A percentile compares a stretch with the other conserved stretches of the same genome.
Evolutionary conservation across 2,113 vertebrate genomes (phyloP).

Genomic region (Shinisaurus crocodilurus): DNA sequence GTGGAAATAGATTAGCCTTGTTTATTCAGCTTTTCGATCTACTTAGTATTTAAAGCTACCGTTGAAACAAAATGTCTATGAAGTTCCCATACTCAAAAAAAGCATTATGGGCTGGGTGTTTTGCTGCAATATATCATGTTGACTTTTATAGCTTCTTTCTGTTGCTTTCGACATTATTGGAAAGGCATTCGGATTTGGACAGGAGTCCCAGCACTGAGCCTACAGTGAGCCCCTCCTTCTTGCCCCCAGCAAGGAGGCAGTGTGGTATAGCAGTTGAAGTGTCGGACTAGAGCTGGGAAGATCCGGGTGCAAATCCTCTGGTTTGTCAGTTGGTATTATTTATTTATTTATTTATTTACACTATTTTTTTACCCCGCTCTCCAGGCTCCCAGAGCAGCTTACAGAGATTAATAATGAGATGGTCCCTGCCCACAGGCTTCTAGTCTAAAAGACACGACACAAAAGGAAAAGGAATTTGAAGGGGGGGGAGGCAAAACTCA

Average conservation of each 20-base stretch:
- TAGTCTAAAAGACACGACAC: no score
- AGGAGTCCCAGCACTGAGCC: not conserved
- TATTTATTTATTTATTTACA: no score
- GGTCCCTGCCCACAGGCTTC: no score
- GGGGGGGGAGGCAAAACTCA: no score
- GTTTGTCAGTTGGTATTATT: not conserved
- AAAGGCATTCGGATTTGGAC: not conserved
- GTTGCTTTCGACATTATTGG: not conserved
- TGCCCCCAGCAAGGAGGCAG: not conserved
- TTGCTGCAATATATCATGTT: slow-evolving; percentile 6
- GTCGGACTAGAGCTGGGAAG: not conserved
- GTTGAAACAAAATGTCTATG: slow-evolving; percentile 33
- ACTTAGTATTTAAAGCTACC: slow-evolving; percentile 33
- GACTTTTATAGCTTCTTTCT: not conserved
- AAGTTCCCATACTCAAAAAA: slow-evolving; percentile 8
- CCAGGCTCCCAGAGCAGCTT: no score
- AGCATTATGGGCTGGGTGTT: slow-evolving; percentile 6
- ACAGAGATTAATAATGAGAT: no score
- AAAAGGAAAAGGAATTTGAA: no score
- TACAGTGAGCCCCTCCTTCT: not conserved
- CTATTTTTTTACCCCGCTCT: no score
- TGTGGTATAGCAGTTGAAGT: not conserved
- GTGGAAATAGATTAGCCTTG: slow-evolving; percentile 38
- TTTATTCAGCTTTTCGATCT: slow-evolving; percentile 35
- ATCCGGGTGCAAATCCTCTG: not conserved